phyloP scores from a whole-genome alignment of 2,888 invertebrate genomes.

The Drosophila siamana region DNA sequence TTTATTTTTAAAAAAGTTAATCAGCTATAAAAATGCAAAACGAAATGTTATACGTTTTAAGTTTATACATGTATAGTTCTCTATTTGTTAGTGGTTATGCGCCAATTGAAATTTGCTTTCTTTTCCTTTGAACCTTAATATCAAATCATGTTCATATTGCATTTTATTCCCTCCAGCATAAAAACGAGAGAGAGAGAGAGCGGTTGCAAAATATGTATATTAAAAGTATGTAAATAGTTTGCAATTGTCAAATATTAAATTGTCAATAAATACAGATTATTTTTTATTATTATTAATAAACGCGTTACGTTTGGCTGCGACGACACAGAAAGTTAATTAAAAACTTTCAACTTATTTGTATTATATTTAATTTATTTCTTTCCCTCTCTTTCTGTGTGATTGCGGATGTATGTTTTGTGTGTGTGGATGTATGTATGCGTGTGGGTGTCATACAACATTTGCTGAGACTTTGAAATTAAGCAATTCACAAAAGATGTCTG shows the following conservation, averaged over 20 bases:
- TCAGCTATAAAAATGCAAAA: conserved; percentile 3
- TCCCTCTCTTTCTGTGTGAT: background rate
- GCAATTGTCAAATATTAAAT: conserved; percentile 10
- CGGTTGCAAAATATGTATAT: conserved; percentile 1
- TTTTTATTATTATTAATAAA: conserved; percentile 1
- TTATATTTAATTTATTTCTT: conserved; percentile 6
- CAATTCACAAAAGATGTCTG: conserved; percentile 35
- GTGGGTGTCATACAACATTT: conserved; percentile 1
- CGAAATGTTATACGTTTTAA: background rate
- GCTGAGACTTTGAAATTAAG: conserved; percentile 35
- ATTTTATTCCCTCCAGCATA: conserved; percentile 47
- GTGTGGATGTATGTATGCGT: background rate
- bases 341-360: conserved; percentile 13
- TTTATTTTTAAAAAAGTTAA: conserved; percentile 10
- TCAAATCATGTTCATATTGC: conserved; percentile 9
- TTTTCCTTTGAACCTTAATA: background rate
- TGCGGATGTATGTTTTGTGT: background rate
- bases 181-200: background rate
- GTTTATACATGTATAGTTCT: conserved; percentile 1
- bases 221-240: background rate
- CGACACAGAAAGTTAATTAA: conserved; percentile 2
- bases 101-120: conserved; percentile 12
- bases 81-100: conserved; percentile 5
- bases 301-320: background rate
- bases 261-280: conserved; percentile 1